These are phyloP conservation scores for Noctuana brunneofusca DNA, from an alignment of 2,888 invertebrate species.

Conservation along the genomic window DNA sequence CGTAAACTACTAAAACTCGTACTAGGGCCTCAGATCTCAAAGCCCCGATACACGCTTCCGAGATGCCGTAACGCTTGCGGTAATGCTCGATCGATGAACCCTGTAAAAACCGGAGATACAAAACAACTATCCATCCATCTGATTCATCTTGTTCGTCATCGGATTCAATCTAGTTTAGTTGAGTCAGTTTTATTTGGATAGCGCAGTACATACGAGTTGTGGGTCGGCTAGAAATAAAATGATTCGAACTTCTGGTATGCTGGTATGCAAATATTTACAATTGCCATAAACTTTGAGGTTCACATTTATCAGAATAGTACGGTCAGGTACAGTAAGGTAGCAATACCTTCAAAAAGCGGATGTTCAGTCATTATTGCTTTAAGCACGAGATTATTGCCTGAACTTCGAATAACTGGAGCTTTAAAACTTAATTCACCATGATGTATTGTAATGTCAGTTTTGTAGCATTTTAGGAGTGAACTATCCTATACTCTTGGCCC, in stretches of 20 bases:
- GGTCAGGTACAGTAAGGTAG: too few species aligned
- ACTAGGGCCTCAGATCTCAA: conserved; percentile 23
- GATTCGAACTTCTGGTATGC: neutral
- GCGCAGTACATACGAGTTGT: neutral
- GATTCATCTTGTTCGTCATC: conserved; percentile 33
- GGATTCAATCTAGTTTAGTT: conserved; percentile 18
- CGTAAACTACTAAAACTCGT: too few species aligned
- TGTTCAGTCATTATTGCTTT: too few species aligned
- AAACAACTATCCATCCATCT: conserved; percentile 29
- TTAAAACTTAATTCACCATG: too few species aligned
- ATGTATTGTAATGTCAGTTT: too few species aligned
- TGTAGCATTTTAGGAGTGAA: too few species aligned
- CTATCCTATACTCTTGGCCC: too few species aligned
- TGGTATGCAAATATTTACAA: neutral
- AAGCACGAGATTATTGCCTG: too few species aligned
- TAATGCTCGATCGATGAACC: conserved; percentile 35
- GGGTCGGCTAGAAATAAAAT: neutral
- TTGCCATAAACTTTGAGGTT: neutral
- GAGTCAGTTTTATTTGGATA: conserved; percentile 23
- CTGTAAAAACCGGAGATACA: conserved; percentile 30
- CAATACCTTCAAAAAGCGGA: neutral
- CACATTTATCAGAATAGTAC: neutral
- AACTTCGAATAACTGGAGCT: too few species aligned
- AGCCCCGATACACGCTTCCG: conserved; percentile 25
- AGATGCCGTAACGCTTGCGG: conserved; percentile 32